phyloP scores from a whole-genome alignment of 30 jellyfish, hydroid and myxozoan species.

The Sanderia malayensis region DNA sequence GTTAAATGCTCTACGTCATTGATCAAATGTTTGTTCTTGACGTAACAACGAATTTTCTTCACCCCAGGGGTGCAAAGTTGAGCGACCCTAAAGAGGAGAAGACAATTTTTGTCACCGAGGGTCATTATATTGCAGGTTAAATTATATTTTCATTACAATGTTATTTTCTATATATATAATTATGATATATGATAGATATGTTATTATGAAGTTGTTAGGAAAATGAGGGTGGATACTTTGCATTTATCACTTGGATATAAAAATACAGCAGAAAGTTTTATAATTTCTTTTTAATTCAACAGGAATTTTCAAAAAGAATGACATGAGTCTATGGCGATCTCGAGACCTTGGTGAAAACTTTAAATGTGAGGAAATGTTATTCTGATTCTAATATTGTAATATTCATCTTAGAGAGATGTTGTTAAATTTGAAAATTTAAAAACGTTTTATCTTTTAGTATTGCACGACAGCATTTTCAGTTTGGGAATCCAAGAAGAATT shows the following conservation, averaged over 20 bases:
- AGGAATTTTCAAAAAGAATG: slow-evolving; percentile 1
- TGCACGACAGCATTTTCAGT: slow-evolving; percentile 63
- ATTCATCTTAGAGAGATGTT: background rate
- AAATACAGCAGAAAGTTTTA: too few species aligned
- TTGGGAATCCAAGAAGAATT: slow-evolving; percentile 84
- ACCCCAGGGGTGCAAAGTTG: slow-evolving; percentile 83
- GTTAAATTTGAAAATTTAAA: too few species aligned
- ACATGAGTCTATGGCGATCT: slow-evolving; percentile 75
- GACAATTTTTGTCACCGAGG: slow-evolving; percentile 42
- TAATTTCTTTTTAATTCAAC: background rate
- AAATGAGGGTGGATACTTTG: too few species aligned
- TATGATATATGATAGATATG: too few species aligned
- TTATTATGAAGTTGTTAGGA: too few species aligned
- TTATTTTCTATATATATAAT: too few species aligned
- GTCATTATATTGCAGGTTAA: slow-evolving; percentile 23
- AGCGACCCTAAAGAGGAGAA: slow-evolving; percentile 50
- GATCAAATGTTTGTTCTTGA: too few species aligned
- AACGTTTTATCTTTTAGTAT: too few species aligned
- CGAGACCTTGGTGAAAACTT: slow-evolving; percentile 63
- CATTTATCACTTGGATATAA: too few species aligned
- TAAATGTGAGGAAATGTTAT: slow-evolving; percentile 34
- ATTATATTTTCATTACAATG: too few species aligned
- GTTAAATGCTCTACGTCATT: too few species aligned
- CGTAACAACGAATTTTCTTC: too few species aligned
- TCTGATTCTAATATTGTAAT: background rate